Percentiles rank a stretch among this genome's conserved stretches.
Evolutionary conservation across 2,113 vertebrate genomes (phyloP).

Genomic region (Heterochromis multidens): DNA sequence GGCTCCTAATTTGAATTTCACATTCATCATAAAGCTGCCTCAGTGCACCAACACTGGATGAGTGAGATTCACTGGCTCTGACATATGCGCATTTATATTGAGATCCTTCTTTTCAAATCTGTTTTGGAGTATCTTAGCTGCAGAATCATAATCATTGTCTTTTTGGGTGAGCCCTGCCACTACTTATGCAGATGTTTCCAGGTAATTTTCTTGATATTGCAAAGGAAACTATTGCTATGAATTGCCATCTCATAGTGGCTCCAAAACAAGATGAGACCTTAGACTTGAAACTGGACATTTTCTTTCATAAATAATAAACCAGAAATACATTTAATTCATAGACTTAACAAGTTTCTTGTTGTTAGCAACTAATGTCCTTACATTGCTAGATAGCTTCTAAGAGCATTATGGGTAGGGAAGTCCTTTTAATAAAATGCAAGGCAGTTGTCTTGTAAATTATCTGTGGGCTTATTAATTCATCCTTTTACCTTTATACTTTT

Average conservation of each 20-base stretch:
- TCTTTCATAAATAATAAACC: fast-evolving
- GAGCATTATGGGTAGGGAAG: not conserved
- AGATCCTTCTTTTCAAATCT: not conserved
- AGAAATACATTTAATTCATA: fast-evolving
- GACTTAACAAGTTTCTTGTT: not conserved
- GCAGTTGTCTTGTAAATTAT: too few relatives aligned
- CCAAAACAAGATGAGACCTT: not conserved
- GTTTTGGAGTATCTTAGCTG: not conserved
- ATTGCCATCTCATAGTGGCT: not conserved
- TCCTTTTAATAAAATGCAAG: not conserved
- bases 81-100: not conserved
- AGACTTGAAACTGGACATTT: not conserved
- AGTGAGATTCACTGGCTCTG: not conserved
- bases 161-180: not conserved
- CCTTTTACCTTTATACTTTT: too few relatives aligned
- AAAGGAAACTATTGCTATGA: not conserved
- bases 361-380: not conserved
- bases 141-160: not conserved
- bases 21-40: not conserved
- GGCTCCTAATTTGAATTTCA: not conserved
- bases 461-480: too few relatives aligned
- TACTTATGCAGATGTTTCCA: not conserved
- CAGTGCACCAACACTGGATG: not conserved
- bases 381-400: not conserved
- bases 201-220: not conserved